A percentile compares a stretch with the other conserved stretches of the same genome.
Evolutionary conservation across 2,888 invertebrate species (phyloP).

Genomic region (Melinaea menophilus): DNA sequence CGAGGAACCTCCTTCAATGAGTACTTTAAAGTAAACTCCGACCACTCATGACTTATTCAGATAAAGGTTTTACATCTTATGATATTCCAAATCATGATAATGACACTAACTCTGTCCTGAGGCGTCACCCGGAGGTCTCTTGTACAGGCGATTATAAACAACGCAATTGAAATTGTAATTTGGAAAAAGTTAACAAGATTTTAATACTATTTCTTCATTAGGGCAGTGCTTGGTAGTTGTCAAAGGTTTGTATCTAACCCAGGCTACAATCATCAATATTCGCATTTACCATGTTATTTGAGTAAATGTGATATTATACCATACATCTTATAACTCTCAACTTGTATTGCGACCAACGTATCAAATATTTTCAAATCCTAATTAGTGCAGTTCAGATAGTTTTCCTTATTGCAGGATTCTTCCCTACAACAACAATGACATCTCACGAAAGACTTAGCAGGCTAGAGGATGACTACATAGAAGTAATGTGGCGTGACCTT

Average conservation of each 20-base stretch:
- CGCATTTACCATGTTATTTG: too few species aligned
- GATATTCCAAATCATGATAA: not conserved
- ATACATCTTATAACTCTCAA: too few species aligned
- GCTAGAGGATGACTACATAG: constrained; percentile 66
- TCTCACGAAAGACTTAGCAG: constrained; percentile 52
- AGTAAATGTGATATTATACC: too few species aligned
- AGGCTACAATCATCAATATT: too few species aligned
- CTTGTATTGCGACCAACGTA: too few species aligned
- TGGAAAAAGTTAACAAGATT: too few species aligned
- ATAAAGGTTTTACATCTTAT: constrained; percentile 3
- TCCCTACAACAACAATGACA: constrained; percentile 56
- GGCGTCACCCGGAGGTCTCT: not conserved
- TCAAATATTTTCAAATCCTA: not conserved
- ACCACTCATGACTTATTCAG: constrained; percentile 8
- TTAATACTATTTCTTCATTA: too few species aligned
- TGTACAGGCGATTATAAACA: too few species aligned
- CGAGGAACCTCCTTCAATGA: constrained; percentile 5
- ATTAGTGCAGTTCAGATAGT: not conserved
- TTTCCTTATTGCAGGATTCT: constrained; percentile 3
- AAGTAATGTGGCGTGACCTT: constrained; percentile 68
- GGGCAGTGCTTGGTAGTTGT: too few species aligned
- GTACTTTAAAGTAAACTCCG: constrained; percentile 7
- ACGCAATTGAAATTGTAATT: too few species aligned
- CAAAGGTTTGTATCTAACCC: too few species aligned
- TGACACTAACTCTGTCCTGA: not conserved